Conservation (phyloP, 2,888 invertebrate genomes). For the Chorisops tibialis region DNA sequence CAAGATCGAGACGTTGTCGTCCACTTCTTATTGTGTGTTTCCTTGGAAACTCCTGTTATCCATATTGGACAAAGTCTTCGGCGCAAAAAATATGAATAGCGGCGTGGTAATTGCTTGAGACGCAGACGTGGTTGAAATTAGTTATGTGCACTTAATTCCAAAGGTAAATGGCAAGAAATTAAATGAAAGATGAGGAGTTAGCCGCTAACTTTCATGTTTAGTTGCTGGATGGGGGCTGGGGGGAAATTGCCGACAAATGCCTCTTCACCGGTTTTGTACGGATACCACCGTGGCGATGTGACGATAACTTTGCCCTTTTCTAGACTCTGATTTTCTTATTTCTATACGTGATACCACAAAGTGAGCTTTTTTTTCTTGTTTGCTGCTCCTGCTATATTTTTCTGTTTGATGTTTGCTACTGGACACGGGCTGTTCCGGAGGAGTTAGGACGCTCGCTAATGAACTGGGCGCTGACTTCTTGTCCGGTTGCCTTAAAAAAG, state of each 20-base stretch:
- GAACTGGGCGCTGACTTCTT: no score
- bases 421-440: no score
- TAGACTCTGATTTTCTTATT: background rate
- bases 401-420: no score
- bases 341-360: no score
- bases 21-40: no score
- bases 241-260: constrained; percentile 1
- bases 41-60: no score
- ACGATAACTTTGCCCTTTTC: constrained; percentile 5
- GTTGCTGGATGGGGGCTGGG: background rate
- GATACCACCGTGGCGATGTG: background rate
- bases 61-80: no score
- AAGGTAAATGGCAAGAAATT: background rate
- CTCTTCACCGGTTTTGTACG: background rate
- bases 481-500: no score
- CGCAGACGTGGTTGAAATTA: constrained; percentile 16
- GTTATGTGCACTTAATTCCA: constrained; percentile 3
- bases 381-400: no score
- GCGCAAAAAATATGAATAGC: background rate
- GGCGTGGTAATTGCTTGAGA: constrained; percentile 12
- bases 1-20: no score
- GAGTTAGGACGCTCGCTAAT: no score
- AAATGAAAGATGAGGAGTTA: background rate
- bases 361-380: no score
- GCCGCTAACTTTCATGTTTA: background rate